Base-by-base conservation (phyloP, 2,797 vertebrate species). In the Tokudaia tokunoshimensis region DNA sequence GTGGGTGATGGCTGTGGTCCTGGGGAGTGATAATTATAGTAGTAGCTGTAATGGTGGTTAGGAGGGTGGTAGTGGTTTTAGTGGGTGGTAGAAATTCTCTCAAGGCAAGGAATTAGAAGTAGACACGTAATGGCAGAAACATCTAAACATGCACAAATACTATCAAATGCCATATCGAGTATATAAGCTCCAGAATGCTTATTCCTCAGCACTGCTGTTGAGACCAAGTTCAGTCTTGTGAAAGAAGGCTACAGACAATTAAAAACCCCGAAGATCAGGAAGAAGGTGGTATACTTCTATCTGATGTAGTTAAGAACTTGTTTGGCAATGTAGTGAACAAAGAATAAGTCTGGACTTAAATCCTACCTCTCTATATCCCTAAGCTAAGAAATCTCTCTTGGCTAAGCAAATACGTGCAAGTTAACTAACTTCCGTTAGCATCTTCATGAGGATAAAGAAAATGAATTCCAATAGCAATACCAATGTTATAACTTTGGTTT, bases 341-440 rank as follows among this genome's bases (percentile, higher is more conserved):
- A 91, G 44, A 97, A 52, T 9, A 94, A 59, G 44, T 75, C 82
- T 61, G 11, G 88, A 83, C 93, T 96, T 94, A 74, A 88, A 67
- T 82, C 26, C 31, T 44, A 14, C 61, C 29, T 22, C 74, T 81
- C 20, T 78, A 26, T 89, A 0, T 82, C 61, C 90, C 72, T 94
- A 74, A 41, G 70, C 67, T n/a, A 37, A 74, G n/a, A 22, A n/a
- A 22, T 74, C n/a, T 74, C 70, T 41, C 19, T 74, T 4, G 26
- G 50, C 95, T 80, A 86, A 92, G 57, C 50, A 92, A 89, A 86
- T 37, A 6, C 29, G 0, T 88, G 41, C 57, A 91, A 65, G 13
- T 78, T 89, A 81, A 50, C 47, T 85, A 82, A 82, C 26, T 3
- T 76, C 34, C 70, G 67, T 81, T 44, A 44, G 50, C 57, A 52